These are phyloP conservation scores for Acanthosoma haemorrhoidale DNA, from an alignment of 2,888 invertebrate species.

Conservation along the genomic window DNA sequence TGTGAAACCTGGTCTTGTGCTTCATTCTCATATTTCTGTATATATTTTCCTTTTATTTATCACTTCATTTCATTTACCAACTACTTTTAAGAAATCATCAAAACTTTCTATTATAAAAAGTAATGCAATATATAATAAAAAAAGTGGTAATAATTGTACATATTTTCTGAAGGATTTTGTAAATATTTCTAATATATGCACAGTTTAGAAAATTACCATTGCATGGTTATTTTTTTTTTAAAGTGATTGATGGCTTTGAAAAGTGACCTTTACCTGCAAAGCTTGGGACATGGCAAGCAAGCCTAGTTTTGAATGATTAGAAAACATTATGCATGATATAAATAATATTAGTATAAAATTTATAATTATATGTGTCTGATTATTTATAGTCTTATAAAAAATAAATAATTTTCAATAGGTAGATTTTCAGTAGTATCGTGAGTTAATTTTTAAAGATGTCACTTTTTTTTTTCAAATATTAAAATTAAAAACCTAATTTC, in stretches of 20 bases:
- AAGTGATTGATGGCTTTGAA: slow-evolving; percentile 2
- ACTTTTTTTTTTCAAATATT: too few relatives aligned
- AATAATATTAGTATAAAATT: not conserved
- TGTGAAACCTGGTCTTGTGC: slow-evolving; percentile 8
- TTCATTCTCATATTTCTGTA: slow-evolving; percentile 7
- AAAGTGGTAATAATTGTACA: not conserved
- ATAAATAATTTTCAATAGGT: too few relatives aligned
- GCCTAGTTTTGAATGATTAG: slow-evolving; percentile 5
- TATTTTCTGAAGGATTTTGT: not conserved
- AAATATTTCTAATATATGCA: not conserved
- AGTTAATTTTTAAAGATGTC: too few relatives aligned
- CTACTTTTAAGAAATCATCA: not conserved
- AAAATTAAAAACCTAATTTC: too few relatives aligned
- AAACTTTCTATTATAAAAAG: not conserved
- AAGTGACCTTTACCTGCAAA: slow-evolving; percentile 1
- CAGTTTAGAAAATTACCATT: not conserved
- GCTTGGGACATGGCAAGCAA: slow-evolving; percentile 14
- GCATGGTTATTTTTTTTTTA: slow-evolving; percentile 3
- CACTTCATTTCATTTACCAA: not conserved
- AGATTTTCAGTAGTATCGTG: too few relatives aligned
- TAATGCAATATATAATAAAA: not conserved
- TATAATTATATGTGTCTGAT: not conserved
- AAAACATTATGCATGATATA: not conserved
- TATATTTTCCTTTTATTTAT: not conserved
- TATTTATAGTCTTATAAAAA: too few relatives aligned